Evolutionary conservation across 2,797 vertebrate species (phyloP).

Genomic region (Percopsis omiscomaycus): DNA sequence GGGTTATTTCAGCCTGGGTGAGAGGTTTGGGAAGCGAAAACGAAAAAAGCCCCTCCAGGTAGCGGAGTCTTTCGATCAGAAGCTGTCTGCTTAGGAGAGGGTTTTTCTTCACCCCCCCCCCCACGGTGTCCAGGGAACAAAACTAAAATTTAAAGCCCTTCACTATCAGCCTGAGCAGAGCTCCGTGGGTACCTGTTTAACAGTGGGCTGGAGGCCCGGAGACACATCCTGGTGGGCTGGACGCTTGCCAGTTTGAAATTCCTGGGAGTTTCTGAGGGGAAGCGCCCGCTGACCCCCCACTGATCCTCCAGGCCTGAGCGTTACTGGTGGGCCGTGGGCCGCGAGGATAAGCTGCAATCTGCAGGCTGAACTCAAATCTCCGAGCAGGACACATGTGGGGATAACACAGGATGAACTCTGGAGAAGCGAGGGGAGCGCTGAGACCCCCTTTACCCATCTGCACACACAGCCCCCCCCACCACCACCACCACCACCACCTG

Average conservation of each 20-base stretch:
- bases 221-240: slow-evolving; percentile 53
- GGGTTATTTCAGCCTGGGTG: slow-evolving; percentile 63
- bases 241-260: slow-evolving; percentile 57
- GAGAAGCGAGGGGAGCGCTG: slow-evolving; percentile 1
- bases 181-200: slow-evolving; percentile 57
- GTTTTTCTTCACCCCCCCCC: too few relatives aligned
- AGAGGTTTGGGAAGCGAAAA: slow-evolving; percentile 73
- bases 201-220: slow-evolving; percentile 45
- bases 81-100: too few relatives aligned
- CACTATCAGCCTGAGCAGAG: neutral
- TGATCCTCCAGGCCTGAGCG: slow-evolving; percentile 46
- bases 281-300: slow-evolving; percentile 38
- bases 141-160: neutral
- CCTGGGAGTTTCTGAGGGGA: slow-evolving; percentile 52
- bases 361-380: slow-evolving; percentile 57
- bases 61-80: slow-evolving; percentile 21
- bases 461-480: slow-evolving; percentile 12
- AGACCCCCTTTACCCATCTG: neutral
- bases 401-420: slow-evolving; percentile 27
- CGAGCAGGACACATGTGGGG: slow-evolving; percentile 48
- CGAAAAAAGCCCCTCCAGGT: slow-evolving; percentile 83
- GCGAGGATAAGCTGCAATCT: slow-evolving; percentile 52
- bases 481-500: neutral
- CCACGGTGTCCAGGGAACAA: neutral
- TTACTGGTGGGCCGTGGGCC: slow-evolving; percentile 37